These are phyloP conservation scores for Thamnophis sirtalis DNA, from an alignment of 2,113 vertebrate species.

Conservation along the genomic window DNA sequence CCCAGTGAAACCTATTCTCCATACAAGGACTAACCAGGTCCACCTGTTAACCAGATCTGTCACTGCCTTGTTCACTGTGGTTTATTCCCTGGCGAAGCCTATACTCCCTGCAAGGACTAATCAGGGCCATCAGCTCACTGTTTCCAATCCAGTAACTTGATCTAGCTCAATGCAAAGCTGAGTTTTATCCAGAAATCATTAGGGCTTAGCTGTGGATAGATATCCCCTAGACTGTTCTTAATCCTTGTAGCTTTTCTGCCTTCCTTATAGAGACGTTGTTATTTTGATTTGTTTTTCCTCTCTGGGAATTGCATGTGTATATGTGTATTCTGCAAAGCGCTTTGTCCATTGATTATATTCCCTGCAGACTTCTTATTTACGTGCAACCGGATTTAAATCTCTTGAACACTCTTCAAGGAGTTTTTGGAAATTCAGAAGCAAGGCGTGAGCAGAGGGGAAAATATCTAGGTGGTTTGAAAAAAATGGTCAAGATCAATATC, in stretches of 20 bases:
- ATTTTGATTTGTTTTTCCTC: neutral
- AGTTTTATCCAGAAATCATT: neutral
- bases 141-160: neutral
- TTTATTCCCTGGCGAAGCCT: no score
- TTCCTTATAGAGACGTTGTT: neutral
- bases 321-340: neutral
- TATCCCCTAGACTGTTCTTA: neutral
- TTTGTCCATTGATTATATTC: neutral
- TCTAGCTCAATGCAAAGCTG: neutral
- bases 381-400: neutral
- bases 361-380: neutral
- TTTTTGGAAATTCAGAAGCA: neutral
- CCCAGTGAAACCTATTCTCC: no score
- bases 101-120: neutral
- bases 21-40: neutral
- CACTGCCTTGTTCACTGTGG: neutral
- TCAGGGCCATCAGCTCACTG: neutral
- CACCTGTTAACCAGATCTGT: neutral
- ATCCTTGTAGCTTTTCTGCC: neutral
- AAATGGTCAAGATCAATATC: neutral
- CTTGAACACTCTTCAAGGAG: neutral
- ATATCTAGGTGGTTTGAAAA: neutral
- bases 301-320: neutral
- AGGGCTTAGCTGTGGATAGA: neutral
- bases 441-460: neutral